phyloP scores from a whole-genome alignment of 2,888 invertebrate genomes.

The Therioaphis trifolii region DNA sequence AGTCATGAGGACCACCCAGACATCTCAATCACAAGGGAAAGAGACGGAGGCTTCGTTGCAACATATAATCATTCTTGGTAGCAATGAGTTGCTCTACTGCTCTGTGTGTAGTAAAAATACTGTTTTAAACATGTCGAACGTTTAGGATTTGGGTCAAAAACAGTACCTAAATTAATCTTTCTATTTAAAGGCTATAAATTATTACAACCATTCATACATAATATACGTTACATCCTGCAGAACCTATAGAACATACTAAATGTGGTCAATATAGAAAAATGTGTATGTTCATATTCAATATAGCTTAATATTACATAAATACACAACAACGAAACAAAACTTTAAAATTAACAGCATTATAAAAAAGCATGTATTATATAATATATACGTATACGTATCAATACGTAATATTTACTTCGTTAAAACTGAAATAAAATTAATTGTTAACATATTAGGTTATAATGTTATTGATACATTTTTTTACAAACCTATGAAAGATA shows the following conservation, averaged over 20 bases:
- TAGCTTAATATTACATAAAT: too few species aligned
- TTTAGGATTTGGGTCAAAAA: conserved; percentile 50
- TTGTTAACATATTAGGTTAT: too few species aligned
- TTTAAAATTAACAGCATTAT: too few species aligned
- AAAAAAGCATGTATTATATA: too few species aligned
- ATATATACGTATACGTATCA: too few species aligned
- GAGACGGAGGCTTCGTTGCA: conserved; percentile 39
- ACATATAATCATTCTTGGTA: conserved; percentile 60
- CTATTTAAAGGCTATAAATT: conserved; percentile 51
- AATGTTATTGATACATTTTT: too few species aligned
- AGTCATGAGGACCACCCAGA: conserved; percentile 61
- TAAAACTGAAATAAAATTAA: too few species aligned
- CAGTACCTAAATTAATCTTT: conserved; percentile 25
- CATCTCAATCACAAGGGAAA: conserved; percentile 46
- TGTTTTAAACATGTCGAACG: conserved; percentile 39
- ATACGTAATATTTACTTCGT: too few species aligned
- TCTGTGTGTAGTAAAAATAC: conserved; percentile 36
- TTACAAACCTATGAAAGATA: too few species aligned
- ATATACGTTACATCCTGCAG: neutral
- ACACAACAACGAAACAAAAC: too few species aligned
- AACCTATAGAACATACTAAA: conserved; percentile 1
- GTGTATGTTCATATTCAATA: neutral
- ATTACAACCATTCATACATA: neutral
- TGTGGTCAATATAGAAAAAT: neutral
- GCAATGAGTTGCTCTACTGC: conserved; percentile 12